Evolutionary conservation across 2,797 vertebrate genomes (phyloP).

Genomic region (Poeciliopsis infans): DNA sequence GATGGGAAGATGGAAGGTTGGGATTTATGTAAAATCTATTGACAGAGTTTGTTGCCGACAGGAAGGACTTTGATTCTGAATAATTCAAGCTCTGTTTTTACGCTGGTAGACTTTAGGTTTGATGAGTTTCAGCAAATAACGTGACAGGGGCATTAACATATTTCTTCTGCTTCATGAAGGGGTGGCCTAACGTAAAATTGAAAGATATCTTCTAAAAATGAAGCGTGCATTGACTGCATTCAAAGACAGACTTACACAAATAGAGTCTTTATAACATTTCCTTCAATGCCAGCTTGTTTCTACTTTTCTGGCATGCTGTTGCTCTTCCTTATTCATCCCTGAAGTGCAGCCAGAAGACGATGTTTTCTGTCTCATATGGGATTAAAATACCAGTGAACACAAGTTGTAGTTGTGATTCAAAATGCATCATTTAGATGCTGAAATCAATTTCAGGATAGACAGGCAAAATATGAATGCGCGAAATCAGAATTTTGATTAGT

Average conservation of each 20-base stretch:
- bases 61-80: conserved; percentile 22
- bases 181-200: not conserved
- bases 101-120: conserved; percentile 11
- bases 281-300: not conserved
- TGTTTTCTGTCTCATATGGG: conserved; percentile 23
- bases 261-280: not conserved
- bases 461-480: conserved; percentile 15
- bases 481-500: conserved; percentile 15
- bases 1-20: conserved; percentile 6
- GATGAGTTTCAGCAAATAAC: conserved; percentile 14
- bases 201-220: not conserved
- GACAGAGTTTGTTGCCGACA: conserved; percentile 7
- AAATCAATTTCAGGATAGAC: conserved; percentile 48
- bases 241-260: not conserved
- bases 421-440: conserved; percentile 34
- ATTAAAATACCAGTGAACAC: conserved; percentile 40
- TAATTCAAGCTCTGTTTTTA: conserved; percentile 35
- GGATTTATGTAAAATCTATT: conserved; percentile 26
- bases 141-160: not conserved
- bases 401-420: conserved; percentile 31
- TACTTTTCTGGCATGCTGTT: not conserved
- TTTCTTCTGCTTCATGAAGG: not conserved
- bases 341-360: conserved; percentile 6
- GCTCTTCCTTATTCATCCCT: conserved; percentile 13
- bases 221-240: not conserved